Evolutionary conservation across 2,797 vertebrate genomes (phyloP), one percentile per base, ranked within the genome.

Genomic region (Labeo calbasu): DNA sequence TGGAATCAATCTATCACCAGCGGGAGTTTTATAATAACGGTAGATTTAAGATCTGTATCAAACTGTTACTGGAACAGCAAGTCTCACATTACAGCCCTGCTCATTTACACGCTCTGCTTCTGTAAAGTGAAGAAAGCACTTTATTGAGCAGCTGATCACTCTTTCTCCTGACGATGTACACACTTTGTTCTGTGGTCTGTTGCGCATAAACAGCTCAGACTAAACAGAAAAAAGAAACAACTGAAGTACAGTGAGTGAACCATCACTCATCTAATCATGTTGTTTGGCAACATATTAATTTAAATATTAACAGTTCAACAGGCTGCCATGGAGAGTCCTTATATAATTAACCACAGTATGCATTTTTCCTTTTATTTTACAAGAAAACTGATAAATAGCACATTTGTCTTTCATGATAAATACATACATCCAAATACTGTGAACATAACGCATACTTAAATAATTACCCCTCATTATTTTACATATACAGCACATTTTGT

Each of bases 331-430:
- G 6, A 80, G 23, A 79, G 32, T 73, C 48, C 40, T 43, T 61
- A 70, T 32, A 59, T 25, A 51, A 76, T 43, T 55, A 11, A 63
- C 36, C 48, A 63, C 23, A 40, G 11, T 32, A 50, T 43, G 6
- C 46, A 23, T 19, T 53, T 69, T 51, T 68, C 21, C 4, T 5
- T 73, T 50, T 40, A 48, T 61, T 48, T 46, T 9, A 25, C 14
- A 48, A 82, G 25, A 78, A 89, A 77, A 81, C 88, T 90, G 89
- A 86, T 92, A 93, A 92, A 94, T 71, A 87, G 48, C 46, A 87
- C n/a, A 10, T 77, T n/a, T 78, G 53, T 59, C 48, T 17, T 82
- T 81, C 0, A 69, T 17, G 84, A 88, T 77, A 75, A 86, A 83
- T 5, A 77, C 36, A 19, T 7, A 69, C 81, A 84, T 89, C 2